Evolutionary conservation across 1,140 invertebrate genomes (phyloP).

Genomic region (Ostrea denselamellosa): DNA sequence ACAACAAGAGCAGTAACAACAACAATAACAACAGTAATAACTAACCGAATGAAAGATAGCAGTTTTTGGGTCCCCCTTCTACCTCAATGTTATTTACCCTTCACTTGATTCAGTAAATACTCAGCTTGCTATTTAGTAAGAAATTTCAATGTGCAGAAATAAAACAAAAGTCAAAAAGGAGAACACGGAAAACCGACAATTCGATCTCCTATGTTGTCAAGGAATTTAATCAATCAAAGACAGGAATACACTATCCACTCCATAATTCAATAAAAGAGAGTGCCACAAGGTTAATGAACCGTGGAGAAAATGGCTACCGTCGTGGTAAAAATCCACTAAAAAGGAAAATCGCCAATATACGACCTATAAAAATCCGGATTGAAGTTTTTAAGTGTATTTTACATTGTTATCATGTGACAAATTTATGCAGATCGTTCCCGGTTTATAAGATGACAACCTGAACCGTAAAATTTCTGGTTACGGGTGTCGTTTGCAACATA

Average conservation of each 20-base stretch:
- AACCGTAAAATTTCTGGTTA: slow-evolving; percentile 27
- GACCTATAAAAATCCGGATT: slow-evolving; percentile 30
- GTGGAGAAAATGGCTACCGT: slow-evolving; percentile 31
- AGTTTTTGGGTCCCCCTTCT: too few relatives aligned
- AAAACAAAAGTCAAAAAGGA: not conserved
- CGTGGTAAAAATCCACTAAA: slow-evolving; percentile 26
- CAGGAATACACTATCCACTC: slow-evolving; percentile 28
- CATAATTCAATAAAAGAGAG: slow-evolving; percentile 34
- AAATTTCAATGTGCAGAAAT: not conserved
- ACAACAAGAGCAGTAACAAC: too few relatives aligned
- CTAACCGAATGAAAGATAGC: too few relatives aligned
- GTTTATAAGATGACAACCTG: slow-evolving; percentile 27
- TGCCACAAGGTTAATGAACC: slow-evolving; percentile 3
- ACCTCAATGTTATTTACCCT: too few relatives aligned
- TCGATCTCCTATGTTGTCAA: not conserved
- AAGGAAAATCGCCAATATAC: slow-evolving; percentile 25
- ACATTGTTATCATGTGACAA: not conserved
- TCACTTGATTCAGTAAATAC: too few relatives aligned
- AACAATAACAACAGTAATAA: too few relatives aligned
- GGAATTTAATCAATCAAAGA: slow-evolving; percentile 6
- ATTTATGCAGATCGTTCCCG: slow-evolving; percentile 26
- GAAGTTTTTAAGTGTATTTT: slow-evolving; percentile 31
- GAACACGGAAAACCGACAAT: not conserved
- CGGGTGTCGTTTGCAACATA: slow-evolving; percentile 5
- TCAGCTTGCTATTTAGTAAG: too few relatives aligned